These are phyloP conservation scores for Fopius arisanus DNA, from an alignment of 1,140 invertebrate species.

Conservation along the genomic window DNA sequence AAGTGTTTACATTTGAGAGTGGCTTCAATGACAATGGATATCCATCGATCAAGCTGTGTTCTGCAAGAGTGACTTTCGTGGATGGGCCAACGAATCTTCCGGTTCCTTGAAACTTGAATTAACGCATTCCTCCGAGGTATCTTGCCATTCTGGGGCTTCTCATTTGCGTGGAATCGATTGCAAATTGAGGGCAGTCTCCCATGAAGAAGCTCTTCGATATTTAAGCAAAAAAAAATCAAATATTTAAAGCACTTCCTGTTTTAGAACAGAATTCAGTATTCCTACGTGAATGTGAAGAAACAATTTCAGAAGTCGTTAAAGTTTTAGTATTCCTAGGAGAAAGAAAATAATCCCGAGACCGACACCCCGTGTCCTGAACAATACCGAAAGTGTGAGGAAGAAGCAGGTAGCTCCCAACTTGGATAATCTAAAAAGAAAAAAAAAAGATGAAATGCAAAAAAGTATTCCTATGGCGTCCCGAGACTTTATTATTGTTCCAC, in stretches of 20 bases:
- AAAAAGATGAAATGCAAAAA: background rate
- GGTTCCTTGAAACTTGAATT: constrained; percentile 16
- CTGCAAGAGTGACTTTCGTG: constrained; percentile 11
- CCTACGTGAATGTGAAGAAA: background rate
- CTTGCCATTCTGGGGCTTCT: constrained; percentile 11
- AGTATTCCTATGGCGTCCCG: background rate
- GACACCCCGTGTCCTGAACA: background rate
- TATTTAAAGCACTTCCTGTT: constrained; percentile 6
- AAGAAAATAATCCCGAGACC: background rate
- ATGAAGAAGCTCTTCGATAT: background rate
- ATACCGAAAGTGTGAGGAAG: background rate
- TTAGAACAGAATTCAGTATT: too few species aligned
- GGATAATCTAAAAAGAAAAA: background rate
- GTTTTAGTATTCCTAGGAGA: background rate
- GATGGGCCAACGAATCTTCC: constrained; percentile 23
- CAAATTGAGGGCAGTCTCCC: background rate
- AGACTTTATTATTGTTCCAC: background rate
- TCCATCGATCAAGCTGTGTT: background rate
- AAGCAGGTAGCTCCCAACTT: background rate
- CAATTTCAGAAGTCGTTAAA: background rate
- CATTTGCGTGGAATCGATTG: background rate
- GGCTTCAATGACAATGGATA: background rate
- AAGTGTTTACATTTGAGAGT: background rate
- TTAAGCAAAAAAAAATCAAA: background rate
- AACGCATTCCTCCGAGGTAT: constrained; percentile 15